Evolutionary conservation across 2,113 vertebrate genomes (phyloP).

Genomic region (Urocitellus parryii): DNA sequence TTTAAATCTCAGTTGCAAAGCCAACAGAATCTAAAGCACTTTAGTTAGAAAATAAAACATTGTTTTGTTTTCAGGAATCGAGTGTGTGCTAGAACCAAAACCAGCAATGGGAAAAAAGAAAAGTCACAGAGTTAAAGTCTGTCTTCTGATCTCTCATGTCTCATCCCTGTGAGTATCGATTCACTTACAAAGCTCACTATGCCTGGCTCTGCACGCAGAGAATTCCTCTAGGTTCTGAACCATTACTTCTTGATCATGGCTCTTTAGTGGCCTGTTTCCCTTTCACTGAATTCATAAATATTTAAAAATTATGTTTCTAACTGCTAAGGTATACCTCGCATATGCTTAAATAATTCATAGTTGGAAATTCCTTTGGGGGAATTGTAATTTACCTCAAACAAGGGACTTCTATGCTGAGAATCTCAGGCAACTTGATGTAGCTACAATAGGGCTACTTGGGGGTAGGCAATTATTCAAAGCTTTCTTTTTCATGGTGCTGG

Average conservation of each 20-base stretch:
- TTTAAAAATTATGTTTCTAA: conserved; percentile 21
- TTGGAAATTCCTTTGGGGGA: background rate
- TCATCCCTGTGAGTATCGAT: background rate
- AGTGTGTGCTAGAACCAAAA: background rate
- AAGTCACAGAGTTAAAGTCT: background rate
- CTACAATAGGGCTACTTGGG: background rate
- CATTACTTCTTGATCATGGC: background rate
- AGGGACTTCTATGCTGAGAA: background rate
- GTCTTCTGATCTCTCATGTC: background rate
- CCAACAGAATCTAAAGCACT: background rate
- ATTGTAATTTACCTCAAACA: background rate
- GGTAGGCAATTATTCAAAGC: background rate
- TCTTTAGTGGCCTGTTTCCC: conserved; percentile 13
- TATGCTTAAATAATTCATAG: conserved; percentile 27
- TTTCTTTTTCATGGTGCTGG: no score
- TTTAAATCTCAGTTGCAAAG: background rate
- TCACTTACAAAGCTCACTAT: background rate
- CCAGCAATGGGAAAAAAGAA: background rate
- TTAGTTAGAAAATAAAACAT: background rate
- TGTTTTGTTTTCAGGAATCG: conserved; percentile 22
- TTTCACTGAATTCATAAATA: background rate
- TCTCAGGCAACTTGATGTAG: background rate
- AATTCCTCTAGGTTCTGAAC: background rate
- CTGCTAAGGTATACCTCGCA: background rate
- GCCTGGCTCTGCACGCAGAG: background rate